Percentiles rank a stretch among this genome's conserved stretches.
phyloP scores from a whole-genome alignment of 2,797 vertebrate species.

The Brachyalestes nurse region DNA sequence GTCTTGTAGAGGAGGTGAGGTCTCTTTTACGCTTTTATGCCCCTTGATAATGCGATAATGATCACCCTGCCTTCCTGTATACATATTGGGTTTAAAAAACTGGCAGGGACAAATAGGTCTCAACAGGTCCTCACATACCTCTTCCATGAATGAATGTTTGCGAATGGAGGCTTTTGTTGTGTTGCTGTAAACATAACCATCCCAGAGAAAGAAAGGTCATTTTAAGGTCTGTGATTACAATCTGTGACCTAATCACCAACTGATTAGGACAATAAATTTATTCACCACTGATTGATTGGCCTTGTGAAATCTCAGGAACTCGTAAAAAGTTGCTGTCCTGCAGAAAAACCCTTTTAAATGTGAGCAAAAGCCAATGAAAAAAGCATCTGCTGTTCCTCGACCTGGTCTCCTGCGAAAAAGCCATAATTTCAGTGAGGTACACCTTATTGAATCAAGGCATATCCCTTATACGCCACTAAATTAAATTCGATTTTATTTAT shows the following conservation, averaged over 20 bases:
- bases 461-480: background rate
- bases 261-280: background rate
- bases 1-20: background rate
- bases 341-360: no score
- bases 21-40: conserved; percentile 25
- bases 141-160: background rate
- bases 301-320: background rate
- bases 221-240: conserved; percentile 32
- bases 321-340: no score
- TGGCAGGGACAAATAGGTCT: conserved; percentile 45
- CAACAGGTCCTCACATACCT: conserved; percentile 52
- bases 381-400: no score
- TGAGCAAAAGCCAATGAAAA: no score
- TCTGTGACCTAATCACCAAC: conserved; percentile 9
- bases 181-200: conserved; percentile 28
- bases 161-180: conserved; percentile 36
- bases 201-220: background rate
- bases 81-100: background rate
- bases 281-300: background rate
- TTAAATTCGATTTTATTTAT: no score
- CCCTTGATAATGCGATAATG: conserved; percentile 8
- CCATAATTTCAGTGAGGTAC: background rate
- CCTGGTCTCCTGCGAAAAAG: background rate
- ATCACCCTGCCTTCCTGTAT: conserved; percentile 3
- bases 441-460: background rate